Evolutionary conservation across 2,888 invertebrate genomes (phyloP).

Genomic region (Diabrotica balteata): DNA sequence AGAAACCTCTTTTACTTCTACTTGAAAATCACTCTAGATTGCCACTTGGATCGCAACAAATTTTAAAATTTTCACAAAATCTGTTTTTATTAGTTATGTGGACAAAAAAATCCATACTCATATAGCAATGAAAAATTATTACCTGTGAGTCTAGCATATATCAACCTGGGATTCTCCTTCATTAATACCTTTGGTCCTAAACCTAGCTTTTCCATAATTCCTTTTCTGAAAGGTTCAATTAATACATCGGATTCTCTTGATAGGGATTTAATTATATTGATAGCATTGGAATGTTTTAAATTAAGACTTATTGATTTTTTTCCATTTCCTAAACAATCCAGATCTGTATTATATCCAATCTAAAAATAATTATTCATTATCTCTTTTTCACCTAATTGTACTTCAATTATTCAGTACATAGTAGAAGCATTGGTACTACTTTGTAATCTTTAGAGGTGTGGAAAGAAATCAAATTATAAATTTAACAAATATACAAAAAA

Average conservation of each 20-base stretch:
- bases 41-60: no score
- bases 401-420: no score
- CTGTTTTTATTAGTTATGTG: no score
- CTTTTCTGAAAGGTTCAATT: constrained; percentile 91
- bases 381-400: no score
- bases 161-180: constrained; percentile 75
- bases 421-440: no score
- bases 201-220: constrained; percentile 92
- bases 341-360: constrained; percentile 60
- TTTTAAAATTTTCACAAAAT: no score
- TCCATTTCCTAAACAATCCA: constrained; percentile 79
- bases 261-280: constrained; percentile 73
- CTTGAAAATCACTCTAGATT: no score
- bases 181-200: constrained; percentile 81
- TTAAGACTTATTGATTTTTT: constrained; percentile 84
- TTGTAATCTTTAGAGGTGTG: no score
- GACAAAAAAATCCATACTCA: no score
- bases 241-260: constrained; percentile 82
- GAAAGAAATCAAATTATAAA: no score
- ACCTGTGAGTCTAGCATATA: constrained; percentile 89
- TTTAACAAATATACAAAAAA: no score
- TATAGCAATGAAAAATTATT: neutral
- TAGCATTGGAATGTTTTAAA: constrained; percentile 77
- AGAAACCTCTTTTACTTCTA: no score
- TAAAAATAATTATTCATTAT: constrained; percentile 50